These are phyloP conservation scores for Thamnophis sirtalis DNA, from an alignment of 2,113 vertebrate genomes.

Conservation along the genomic window DNA sequence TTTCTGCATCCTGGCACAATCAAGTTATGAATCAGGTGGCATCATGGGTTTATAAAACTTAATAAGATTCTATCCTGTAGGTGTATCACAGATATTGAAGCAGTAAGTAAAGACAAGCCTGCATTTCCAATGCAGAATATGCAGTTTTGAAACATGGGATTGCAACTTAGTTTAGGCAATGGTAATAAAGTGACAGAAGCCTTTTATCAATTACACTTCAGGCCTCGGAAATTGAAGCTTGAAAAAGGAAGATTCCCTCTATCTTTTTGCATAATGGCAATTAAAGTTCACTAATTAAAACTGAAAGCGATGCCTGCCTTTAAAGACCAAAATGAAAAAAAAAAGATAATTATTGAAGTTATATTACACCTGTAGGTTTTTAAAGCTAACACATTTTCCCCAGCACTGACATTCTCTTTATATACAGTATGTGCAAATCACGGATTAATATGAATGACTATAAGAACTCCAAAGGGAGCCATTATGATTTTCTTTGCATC, in stretches of 20 bases:
- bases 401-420: slow-evolving; percentile 2
- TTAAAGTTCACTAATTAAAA: background rate
- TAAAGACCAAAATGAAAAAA: slow-evolving; percentile 24
- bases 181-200: slow-evolving; percentile 14
- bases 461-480: slow-evolving; percentile 11
- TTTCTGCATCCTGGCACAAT: background rate
- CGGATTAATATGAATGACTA: slow-evolving; percentile 27
- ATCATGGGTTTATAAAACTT: background rate
- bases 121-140: background rate
- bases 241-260: background rate
- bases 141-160: background rate
- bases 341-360: slow-evolving; percentile 9
- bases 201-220: background rate
- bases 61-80: slow-evolving; percentile 8
- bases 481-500: slow-evolving; percentile 13
- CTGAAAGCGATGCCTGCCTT: background rate
- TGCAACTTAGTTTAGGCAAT: background rate
- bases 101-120: background rate
- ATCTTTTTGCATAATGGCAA: background rate
- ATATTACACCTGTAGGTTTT: background rate
- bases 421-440: background rate
- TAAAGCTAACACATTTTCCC: background rate
- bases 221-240: background rate
- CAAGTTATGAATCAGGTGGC: background rate
- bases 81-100: background rate